Evolutionary conservation across 1,140 invertebrate genomes (phyloP).

Genomic region (Coelopa frigida): DNA sequence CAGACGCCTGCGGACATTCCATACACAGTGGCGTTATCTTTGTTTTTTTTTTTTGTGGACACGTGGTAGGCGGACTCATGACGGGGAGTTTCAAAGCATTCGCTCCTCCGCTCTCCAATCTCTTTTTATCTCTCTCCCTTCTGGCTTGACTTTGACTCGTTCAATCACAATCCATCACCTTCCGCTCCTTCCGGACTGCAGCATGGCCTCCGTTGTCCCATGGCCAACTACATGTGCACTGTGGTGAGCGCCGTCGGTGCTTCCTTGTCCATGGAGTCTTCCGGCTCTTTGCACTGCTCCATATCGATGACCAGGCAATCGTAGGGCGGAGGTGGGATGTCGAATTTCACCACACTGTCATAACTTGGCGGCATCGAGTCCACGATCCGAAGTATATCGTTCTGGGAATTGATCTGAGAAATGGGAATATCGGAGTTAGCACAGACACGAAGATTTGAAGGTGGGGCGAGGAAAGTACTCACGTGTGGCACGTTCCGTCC

Average conservation of each 20-base stretch:
- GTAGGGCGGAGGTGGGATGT: slow-evolving; percentile 37
- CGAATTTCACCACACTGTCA: slow-evolving; percentile 37
- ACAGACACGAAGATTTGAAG: no score
- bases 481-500: slow-evolving; percentile 27
- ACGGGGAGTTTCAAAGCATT: not conserved
- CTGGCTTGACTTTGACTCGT: slow-evolving; percentile 2
- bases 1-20: no score
- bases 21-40: not conserved
- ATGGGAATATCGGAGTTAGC: no score
- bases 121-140: slow-evolving; percentile 22
- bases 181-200: slow-evolving; percentile 1
- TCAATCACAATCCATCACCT: not conserved
- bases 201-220: not conserved
- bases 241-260: slow-evolving; percentile 11
- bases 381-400: slow-evolving; percentile 40
- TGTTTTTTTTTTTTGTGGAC: not conserved
- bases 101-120: slow-evolving; percentile 12
- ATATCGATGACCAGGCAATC: slow-evolving; percentile 37
- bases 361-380: slow-evolving; percentile 41
- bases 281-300: slow-evolving; percentile 29
- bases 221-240: slow-evolving; percentile 30
- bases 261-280: slow-evolving; percentile 21
- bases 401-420: slow-evolving; percentile 42
- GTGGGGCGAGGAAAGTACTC: slow-evolving; percentile 13
- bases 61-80: not conserved